A percentile compares a stretch with the other conserved stretches of the same genome.
Conservation (phyloP, 2,888 invertebrate species). For the Eudasyphora cyanicolor region DNA sequence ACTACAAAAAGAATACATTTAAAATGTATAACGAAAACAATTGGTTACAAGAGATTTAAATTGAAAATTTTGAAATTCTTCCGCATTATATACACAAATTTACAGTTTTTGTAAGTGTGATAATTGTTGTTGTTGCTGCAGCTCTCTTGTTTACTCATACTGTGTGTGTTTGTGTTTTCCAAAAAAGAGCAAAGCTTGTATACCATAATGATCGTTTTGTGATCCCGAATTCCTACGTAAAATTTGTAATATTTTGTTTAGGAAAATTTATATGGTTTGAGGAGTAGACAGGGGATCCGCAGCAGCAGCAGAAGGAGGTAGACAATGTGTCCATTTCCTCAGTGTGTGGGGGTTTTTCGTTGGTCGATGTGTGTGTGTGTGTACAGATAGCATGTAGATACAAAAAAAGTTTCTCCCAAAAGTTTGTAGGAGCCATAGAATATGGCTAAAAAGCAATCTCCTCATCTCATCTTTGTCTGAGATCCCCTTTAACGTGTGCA, state of each 20-base stretch:
- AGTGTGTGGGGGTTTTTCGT: neutral
- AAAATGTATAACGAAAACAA: conserved; percentile 16
- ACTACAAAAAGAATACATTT: conserved; percentile 1
- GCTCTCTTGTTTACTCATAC: neutral
- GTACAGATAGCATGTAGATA: neutral
- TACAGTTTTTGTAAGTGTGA: no score
- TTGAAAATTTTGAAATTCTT: conserved; percentile 51
- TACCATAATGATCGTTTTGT: no score
- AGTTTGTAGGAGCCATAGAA: neutral
- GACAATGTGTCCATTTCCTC: neutral
- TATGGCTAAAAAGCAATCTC: conserved; percentile 16
- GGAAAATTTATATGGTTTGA: conserved; percentile 24
- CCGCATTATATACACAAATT: conserved; percentile 48
- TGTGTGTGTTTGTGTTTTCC: no score
- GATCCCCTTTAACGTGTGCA: conserved; percentile 13
- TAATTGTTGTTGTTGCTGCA: neutral
- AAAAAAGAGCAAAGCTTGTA: no score
- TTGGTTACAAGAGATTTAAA: neutral
- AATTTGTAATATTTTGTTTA: neutral
- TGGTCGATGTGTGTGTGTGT: neutral
- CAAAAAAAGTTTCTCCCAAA: neutral
- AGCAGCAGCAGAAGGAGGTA: no score
- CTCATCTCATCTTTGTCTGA: neutral
- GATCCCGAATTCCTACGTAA: conserved; percentile 11
- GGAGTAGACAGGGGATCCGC: no score